Base-by-base conservation (phyloP, 2,113 vertebrate genomes). In the Psilopsiagon aurifrons region DNA sequence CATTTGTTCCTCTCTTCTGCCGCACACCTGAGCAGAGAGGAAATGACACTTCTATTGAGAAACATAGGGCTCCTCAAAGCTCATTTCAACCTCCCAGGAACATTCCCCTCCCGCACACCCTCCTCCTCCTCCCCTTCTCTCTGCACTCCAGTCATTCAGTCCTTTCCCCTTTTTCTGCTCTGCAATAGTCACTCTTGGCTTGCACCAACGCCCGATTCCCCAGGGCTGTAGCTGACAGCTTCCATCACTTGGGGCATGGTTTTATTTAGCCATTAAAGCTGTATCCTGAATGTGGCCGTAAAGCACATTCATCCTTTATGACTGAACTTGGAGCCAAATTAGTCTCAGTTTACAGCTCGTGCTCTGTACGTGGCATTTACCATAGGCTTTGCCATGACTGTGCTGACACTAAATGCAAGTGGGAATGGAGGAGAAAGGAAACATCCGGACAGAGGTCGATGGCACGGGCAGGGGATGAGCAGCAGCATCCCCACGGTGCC, bases 191-290 rank as follows among this genome's bases (percentile, higher is more conserved):
- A 17, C 20, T 9, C 9, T 33, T 16, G 44, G 31, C 62, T 43
- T 29, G 37, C 64, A 57, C 31, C 24, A 33, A 14, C 51, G 20
- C 49, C 39, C 6, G 4, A 10, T 60, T 82, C 90, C 88, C 73
- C 10, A 1, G 3, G 59, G 83, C 68, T 11, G 49, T 46, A 88
- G 89, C 71, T 63, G 80, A 17, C 35, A 63, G 68, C 88, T 83
- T 66, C 95, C 92, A 41, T 39, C 28, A 5, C 88, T 54, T 41
- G 46, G 33, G 39, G 10, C 37, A 85, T 67, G 86, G 91, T 90
- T 95, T 89, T 93, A 69, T 85, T 87, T 79, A 62, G 70, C 77
- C 74, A 57, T 91, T 94, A 82, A 77, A 69, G 90, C 90, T 91
- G 49, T 77, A 83, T 86, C 93, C 94, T 93, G 87, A 86, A 74